phyloP scores from a whole-genome alignment of 1,140 invertebrate species.

The Drosophila nikananu region DNA sequence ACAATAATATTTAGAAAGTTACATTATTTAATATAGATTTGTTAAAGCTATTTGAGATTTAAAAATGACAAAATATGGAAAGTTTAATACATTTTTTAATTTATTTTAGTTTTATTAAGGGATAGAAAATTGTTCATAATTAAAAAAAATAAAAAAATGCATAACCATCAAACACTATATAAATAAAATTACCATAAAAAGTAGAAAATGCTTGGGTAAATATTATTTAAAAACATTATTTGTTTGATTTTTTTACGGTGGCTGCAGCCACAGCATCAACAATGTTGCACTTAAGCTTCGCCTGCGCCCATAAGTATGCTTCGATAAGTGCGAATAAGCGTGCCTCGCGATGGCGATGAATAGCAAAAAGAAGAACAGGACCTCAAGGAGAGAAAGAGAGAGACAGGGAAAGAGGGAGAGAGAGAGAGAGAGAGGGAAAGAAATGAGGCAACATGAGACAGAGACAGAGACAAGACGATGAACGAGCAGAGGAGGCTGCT shows the following conservation, averaged over 20 bases:
- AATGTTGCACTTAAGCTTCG: slow-evolving; percentile 58
- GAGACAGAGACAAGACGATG: neutral
- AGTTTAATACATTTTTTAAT: too few species aligned
- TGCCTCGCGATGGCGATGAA: slow-evolving; percentile 30
- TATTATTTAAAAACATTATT: neutral
- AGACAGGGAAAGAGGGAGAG: neutral
- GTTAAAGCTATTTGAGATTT: too few species aligned
- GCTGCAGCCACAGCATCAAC: slow-evolving; percentile 20
- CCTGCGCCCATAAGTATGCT: slow-evolving; percentile 66
- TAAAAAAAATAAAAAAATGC: too few species aligned
- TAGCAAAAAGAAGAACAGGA: slow-evolving; percentile 9
- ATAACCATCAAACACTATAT: neutral
- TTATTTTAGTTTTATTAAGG: neutral
- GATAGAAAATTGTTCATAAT: neutral
- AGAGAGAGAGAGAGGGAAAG: neutral
- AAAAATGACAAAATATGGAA: too few species aligned
- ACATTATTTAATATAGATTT: too few species aligned
- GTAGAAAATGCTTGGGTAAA: too few species aligned
- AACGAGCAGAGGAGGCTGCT: slow-evolving; percentile 5
- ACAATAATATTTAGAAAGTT: too few species aligned
- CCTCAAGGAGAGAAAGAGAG: neutral
- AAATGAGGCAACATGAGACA: neutral
- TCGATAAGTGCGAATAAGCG: slow-evolving; percentile 65
- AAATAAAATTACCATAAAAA: neutral
- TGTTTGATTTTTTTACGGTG: neutral